Evolutionary conservation across 2,888 invertebrate species (phyloP).

Genomic region (Rotaria socialis): DNA sequence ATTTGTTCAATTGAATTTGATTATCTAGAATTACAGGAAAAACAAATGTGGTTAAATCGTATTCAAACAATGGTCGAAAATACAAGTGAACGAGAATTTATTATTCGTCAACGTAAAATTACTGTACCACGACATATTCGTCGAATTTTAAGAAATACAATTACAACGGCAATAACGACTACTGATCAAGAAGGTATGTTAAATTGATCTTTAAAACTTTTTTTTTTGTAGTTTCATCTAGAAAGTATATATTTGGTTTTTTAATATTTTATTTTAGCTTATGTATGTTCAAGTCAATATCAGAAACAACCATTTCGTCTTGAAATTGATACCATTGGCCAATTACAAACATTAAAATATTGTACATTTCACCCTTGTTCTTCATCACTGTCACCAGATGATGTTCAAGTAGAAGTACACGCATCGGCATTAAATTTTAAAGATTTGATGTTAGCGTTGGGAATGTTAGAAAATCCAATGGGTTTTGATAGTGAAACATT

Average conservation of each 20-base stretch:
- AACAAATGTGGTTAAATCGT: neutral
- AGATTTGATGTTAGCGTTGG: conserved; percentile 38
- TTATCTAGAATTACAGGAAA: neutral
- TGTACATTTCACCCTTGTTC: neutral
- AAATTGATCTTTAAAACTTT: neutral
- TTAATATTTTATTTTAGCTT: neutral
- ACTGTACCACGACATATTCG: conserved; percentile 3
- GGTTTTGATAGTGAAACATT: neutral
- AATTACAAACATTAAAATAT: neutral
- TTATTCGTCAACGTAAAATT: neutral
- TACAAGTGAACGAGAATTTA: conserved; percentile 3
- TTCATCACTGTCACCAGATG: neutral
- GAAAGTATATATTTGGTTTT: neutral
- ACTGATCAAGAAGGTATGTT: neutral
- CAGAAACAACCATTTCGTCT: neutral
- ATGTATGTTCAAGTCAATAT: neutral
- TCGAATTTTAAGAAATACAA: neutral
- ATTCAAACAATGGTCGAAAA: neutral
- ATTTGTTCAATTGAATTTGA: conserved; percentile 26
- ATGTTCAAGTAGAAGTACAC: conserved; percentile 33
- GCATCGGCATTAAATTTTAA: conserved; percentile 41
- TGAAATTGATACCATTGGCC: neutral
- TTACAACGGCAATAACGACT: neutral
- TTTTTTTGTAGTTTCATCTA: neutral
- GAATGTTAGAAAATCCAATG: conserved; percentile 32